phyloP scores from a whole-genome alignment of 1,140 invertebrate genomes.

The Euborellia annulipes region DNA sequence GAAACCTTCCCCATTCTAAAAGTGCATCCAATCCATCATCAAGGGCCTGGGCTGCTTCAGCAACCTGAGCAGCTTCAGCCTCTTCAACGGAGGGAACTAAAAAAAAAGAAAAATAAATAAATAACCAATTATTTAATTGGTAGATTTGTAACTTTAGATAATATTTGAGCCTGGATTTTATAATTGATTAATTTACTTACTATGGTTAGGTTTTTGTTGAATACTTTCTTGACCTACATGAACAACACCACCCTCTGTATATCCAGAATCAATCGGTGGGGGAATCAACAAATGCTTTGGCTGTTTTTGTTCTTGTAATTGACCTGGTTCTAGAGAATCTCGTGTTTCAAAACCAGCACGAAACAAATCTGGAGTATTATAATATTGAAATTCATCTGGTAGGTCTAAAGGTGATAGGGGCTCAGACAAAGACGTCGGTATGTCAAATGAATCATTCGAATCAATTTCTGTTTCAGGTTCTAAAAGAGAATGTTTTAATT shows the following conservation, averaged over 20 bases:
- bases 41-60: neutral
- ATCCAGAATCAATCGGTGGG: neutral
- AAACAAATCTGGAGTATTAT: conserved; percentile 34
- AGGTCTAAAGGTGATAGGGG: conserved; percentile 1
- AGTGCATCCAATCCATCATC: conserved; percentile 22
- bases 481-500: too few species aligned
- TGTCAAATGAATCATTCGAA: conserved; percentile 6
- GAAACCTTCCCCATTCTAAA: conserved; percentile 41
- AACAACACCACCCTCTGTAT: neutral
- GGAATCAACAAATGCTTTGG: neutral
- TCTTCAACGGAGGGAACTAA: too few species aligned
- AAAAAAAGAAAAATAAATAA: too few species aligned
- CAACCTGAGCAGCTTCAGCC: too few species aligned
- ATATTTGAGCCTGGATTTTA: too few species aligned
- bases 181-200: neutral
- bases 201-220: neutral
- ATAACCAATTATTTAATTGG: too few species aligned
- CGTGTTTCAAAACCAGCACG: conserved; percentile 30
- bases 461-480: conserved; percentile 10
- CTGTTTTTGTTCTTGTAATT: neutral
- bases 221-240: neutral
- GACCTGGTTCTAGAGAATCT: conserved; percentile 21
- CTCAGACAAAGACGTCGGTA: conserved; percentile 4
- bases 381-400: conserved; percentile 17
- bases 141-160: too few species aligned